These are phyloP conservation scores for Neuroterus valhalla DNA, from an alignment of 1,140 invertebrate species.

Conservation along the genomic window DNA sequence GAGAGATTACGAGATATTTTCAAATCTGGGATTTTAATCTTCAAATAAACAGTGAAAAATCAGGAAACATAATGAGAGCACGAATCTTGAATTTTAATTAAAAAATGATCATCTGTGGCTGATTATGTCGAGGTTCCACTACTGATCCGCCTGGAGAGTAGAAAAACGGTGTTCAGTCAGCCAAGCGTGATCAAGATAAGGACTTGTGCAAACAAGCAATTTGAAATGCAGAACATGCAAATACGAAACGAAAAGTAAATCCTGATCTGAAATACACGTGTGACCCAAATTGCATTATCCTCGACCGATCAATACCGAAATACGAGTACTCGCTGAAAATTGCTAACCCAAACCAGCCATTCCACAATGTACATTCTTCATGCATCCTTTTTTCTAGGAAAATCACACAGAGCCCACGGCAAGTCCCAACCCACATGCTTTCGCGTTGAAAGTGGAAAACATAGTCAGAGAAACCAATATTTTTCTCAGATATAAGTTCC, in stretches of 20 bases:
- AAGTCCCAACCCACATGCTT: background rate
- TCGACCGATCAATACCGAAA: constrained; percentile 10
- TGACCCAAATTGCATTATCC: constrained; percentile 18
- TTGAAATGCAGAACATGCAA: background rate
- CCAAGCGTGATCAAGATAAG: constrained; percentile 5
- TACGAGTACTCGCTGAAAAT: background rate
- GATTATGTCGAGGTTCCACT: no score
- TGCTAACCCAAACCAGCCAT: no score
- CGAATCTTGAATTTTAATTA: no score
- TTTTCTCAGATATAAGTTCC: background rate
- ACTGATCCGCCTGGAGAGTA: no score
- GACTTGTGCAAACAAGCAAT: background rate
- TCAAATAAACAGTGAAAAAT: no score
- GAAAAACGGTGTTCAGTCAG: background rate
- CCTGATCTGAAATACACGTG: background rate
- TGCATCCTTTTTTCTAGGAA: background rate
- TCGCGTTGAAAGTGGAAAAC: constrained; percentile 2
- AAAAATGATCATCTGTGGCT: no score
- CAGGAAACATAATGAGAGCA: no score
- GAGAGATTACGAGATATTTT: no score
- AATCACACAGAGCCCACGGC: background rate
- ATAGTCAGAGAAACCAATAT: constrained; percentile 1
- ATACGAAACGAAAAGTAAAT: constrained; percentile 11
- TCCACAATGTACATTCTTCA: background rate
- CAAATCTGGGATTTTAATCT: no score